Evolutionary conservation across 2,888 invertebrate genomes (phyloP).

Genomic region (Dryobotodes eremita): DNA sequence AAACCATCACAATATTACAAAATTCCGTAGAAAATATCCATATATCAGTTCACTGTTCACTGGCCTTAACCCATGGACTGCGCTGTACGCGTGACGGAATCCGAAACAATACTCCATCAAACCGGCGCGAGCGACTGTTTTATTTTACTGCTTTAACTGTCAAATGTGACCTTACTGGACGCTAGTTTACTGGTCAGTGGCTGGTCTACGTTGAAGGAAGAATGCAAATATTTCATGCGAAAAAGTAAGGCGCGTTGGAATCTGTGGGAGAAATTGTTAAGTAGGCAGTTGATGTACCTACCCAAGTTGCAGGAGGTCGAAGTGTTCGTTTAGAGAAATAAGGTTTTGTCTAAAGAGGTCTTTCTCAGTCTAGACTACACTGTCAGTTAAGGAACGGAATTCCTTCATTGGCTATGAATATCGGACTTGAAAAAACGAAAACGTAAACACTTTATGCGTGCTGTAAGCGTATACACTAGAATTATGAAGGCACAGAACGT

Average conservation of each 20-base stretch:
- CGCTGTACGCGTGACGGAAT: constrained; percentile 83
- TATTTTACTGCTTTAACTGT: constrained; percentile 78
- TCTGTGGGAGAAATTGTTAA: neutral
- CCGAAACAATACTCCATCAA: constrained; percentile 88
- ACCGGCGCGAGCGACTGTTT: constrained; percentile 73
- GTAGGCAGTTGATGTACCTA: neutral
- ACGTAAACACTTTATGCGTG: neutral
- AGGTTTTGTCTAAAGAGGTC: neutral
- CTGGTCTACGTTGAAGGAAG: constrained; percentile 45
- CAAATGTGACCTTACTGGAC: constrained; percentile 70
- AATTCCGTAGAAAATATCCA: constrained; percentile 58
- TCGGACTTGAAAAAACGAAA: neutral
- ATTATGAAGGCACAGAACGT: too few relatives aligned
- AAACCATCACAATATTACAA: constrained; percentile 50
- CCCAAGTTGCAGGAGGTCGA: neutral
- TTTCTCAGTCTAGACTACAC: neutral
- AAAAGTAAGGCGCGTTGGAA: constrained; percentile 28
- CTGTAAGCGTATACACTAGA: neutral
- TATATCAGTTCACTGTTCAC: constrained; percentile 66
- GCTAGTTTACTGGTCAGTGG: constrained; percentile 59
- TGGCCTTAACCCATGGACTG: constrained; percentile 80
- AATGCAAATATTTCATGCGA: constrained; percentile 48
- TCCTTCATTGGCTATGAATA: neutral
- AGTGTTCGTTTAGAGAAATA: neutral
- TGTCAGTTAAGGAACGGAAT: neutral